These are phyloP conservation scores for Drosophila santomea DNA, from an alignment of 1,140 invertebrate species.

Conservation along the genomic window DNA sequence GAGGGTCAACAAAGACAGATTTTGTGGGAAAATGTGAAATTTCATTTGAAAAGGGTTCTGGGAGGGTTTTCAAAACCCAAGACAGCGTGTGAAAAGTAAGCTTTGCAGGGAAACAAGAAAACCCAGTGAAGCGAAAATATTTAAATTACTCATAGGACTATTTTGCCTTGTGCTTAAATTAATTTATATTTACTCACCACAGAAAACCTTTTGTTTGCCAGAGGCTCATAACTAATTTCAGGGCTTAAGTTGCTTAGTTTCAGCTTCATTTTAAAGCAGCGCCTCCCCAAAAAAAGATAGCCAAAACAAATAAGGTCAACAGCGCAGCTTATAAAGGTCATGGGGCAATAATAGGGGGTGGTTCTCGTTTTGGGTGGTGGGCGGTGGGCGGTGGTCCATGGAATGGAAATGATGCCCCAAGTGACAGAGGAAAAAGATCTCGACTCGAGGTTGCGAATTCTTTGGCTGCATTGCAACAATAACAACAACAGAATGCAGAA, in stretches of 20 bases:
- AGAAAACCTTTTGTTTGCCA: conserved; percentile 36
- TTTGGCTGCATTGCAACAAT: conserved; percentile 31
- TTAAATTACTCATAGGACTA: conserved; percentile 14
- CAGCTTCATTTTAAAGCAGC: conserved; percentile 34
- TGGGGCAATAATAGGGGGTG: conserved; percentile 53
- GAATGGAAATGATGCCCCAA: conserved; percentile 52
- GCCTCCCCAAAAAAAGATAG: conserved; percentile 12
- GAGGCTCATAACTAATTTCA: conserved; percentile 69
- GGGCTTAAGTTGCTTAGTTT: conserved; percentile 56
- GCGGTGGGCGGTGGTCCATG: conserved; percentile 4
- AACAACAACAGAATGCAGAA: conserved; percentile 29
- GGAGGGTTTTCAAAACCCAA: neutral
- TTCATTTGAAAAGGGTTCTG: conserved; percentile 30
- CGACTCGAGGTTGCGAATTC: conserved; percentile 59
- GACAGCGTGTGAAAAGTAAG: conserved; percentile 43
- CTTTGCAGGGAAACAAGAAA: neutral
- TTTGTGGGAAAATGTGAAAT: conserved; percentile 26
- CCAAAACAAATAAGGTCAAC: conserved; percentile 76
- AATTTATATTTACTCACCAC: neutral
- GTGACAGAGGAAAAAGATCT: conserved; percentile 57
- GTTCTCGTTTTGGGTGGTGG: conserved; percentile 4
- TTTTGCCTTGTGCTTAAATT: neutral
- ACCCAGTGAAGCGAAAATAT: conserved; percentile 18
- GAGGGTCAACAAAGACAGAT: conserved; percentile 4
- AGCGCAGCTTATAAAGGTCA: conserved; percentile 73